phyloP scores from a whole-genome alignment of 2,888 invertebrate species.

The Nasonia oneida region DNA sequence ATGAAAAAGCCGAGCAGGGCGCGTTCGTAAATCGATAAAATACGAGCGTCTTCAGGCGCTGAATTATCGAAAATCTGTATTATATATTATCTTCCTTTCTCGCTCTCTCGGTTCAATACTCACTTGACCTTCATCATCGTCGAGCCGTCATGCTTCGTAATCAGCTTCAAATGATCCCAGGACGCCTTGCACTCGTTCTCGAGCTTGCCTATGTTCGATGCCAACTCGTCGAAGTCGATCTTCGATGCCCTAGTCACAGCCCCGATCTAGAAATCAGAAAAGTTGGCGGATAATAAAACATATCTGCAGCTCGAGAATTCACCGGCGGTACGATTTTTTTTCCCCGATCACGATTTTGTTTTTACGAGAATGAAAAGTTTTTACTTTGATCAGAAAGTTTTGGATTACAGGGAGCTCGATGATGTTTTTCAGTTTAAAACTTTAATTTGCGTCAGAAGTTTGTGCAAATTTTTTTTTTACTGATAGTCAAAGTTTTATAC shows the following conservation, averaged over 20 bases:
- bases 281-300: background rate
- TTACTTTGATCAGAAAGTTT: conserved; percentile 27
- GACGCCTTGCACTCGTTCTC: conserved; percentile 98
- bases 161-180: conserved; percentile 97
- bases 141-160: conserved; percentile 95
- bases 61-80: conserved; percentile 4
- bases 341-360: background rate
- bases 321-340: conserved; percentile 3
- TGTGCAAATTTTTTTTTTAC: background rate
- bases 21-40: conserved; percentile 33
- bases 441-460: background rate
- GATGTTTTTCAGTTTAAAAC: background rate
- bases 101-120: conserved; percentile 68
- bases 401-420: background rate
- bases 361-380: background rate
- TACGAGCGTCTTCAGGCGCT: background rate
- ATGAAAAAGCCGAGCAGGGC: background rate
- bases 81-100: background rate
- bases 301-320: conserved; percentile 21
- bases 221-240: conserved; percentile 96
- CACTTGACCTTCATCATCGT: conserved; percentile 94
- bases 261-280: conserved; percentile 84
- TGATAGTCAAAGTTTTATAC: too few species aligned
- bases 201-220: conserved; percentile 90
- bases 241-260: conserved; percentile 94